Evolutionary conservation across 2,113 vertebrate species (phyloP).

Genomic region (Dendrocopos noguchii): DNA sequence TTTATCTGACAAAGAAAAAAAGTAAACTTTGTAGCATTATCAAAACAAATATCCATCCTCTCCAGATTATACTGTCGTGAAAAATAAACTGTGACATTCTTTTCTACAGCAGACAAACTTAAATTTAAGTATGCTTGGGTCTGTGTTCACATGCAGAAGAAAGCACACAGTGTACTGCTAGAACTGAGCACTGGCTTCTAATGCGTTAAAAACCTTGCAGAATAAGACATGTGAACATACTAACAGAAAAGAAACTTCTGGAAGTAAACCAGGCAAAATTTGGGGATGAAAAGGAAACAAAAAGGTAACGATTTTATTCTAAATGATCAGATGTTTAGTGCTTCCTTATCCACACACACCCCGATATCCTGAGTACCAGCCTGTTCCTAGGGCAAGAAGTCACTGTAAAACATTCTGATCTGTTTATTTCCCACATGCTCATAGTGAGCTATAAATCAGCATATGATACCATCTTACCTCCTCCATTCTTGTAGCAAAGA

Average conservation of each 20-base stretch:
- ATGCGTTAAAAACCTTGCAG: neutral
- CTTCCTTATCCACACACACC: neutral
- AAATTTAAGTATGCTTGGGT: neutral
- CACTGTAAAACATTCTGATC: neutral
- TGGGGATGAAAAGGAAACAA: neutral
- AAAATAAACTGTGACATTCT: neutral
- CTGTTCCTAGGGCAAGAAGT: neutral
- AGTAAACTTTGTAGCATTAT: neutral
- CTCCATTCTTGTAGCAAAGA: constrained; percentile 99
- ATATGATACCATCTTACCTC: constrained; percentile 82
- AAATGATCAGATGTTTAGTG: neutral
- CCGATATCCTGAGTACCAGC: neutral
- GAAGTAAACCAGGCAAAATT: neutral
- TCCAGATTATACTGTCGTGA: neutral
- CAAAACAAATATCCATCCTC: neutral
- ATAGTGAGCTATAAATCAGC: neutral
- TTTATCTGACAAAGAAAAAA: neutral
- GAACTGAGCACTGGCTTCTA: neutral
- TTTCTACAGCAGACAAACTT: neutral
- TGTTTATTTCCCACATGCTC: neutral
- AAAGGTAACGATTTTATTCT: neutral
- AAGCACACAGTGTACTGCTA: neutral
- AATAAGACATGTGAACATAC: neutral
- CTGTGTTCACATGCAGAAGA: neutral
- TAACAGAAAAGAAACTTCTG: neutral